These are phyloP conservation scores for Forbesichthys papilliferus DNA, from an alignment of 2,113 vertebrate genomes.

Conservation along the genomic window DNA sequence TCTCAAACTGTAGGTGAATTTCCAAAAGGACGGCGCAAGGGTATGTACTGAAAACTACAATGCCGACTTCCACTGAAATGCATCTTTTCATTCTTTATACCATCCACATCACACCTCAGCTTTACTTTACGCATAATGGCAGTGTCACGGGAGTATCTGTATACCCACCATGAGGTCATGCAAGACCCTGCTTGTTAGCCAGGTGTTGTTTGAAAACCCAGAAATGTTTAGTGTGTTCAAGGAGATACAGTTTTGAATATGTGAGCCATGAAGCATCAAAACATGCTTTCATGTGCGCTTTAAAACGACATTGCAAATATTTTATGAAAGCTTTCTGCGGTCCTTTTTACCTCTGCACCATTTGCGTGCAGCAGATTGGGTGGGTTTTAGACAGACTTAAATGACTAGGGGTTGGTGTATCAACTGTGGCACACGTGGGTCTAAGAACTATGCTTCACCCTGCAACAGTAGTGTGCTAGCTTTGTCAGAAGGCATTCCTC, in stretches of 20 bases:
- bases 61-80: slow-evolving; percentile 43
- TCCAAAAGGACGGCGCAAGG: slow-evolving; percentile 90
- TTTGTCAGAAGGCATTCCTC: neutral
- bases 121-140: slow-evolving; percentile 52
- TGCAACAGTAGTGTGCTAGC: neutral
- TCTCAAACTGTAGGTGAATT: slow-evolving; percentile 99
- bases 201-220: neutral
- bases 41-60: slow-evolving; percentile 89
- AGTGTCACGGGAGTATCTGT: slow-evolving; percentile 6
- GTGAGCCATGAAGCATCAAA: slow-evolving; percentile 13
- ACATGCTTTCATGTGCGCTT: neutral
- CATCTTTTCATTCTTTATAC: slow-evolving; percentile 46
- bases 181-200: no score
- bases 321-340: neutral
- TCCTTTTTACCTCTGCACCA: neutral
- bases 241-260: slow-evolving; percentile 6
- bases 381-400: slow-evolving; percentile 9
- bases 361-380: slow-evolving; percentile 34
- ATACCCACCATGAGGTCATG: neutral
- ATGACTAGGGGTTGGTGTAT: neutral
- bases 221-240: slow-evolving; percentile 17
- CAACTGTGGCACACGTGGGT: no score
- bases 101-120: slow-evolving; percentile 42
- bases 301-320: neutral
- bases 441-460: neutral